Base-by-base conservation (phyloP, 2,113 vertebrate species). In the Parus major region DNA sequence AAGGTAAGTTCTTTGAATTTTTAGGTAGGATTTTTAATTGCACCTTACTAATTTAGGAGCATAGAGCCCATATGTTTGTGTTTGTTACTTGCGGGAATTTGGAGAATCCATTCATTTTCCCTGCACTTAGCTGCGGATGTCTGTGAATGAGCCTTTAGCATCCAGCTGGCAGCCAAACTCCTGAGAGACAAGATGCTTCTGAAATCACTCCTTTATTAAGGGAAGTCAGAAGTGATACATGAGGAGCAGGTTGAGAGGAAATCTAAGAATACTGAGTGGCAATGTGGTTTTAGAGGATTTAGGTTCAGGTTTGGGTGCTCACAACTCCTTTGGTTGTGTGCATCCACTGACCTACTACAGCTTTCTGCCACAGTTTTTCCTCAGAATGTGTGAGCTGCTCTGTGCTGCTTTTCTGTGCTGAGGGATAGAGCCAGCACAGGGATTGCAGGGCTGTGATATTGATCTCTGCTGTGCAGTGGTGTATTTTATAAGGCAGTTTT, bases 1-100 rank as follows among this genome's bases (percentile, higher is more conserved):
- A 99, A 99, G 98, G 99, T 99, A 90, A 93, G 95, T 66, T 83
- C 41, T 78, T 64, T 64, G 60, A 27, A 71, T 39, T 90, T 82
- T 94, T 53, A 80, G 39, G 57, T 36, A 63, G 42, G 21, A 66
- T 73, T 95, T 86, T 93, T 16, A 24, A 66, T 60, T 56, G 21
- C 39, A 78, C 27, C 7, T 15, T 47, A 31, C 24, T 78, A 35
- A 70, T 52, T 70, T 41, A 73, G 66, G 29, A 55, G 36, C 53
- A 53, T 6, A 52, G 70, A 83, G 28, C 65, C 41, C 15, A 10
- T 57, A 24, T 1, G 0, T 6, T 65, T 76, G 22, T 90, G 64
- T 88, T 86, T 73, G 63, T 86, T 85, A 46, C 42, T 88, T 33
- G 20, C 0, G 0, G 31, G 64, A 52, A 28, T 84, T 73, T 81